These are phyloP conservation scores for Eulemur mongoz DNA, from an alignment of 2,797 vertebrate genomes.

Conservation along the genomic window DNA sequence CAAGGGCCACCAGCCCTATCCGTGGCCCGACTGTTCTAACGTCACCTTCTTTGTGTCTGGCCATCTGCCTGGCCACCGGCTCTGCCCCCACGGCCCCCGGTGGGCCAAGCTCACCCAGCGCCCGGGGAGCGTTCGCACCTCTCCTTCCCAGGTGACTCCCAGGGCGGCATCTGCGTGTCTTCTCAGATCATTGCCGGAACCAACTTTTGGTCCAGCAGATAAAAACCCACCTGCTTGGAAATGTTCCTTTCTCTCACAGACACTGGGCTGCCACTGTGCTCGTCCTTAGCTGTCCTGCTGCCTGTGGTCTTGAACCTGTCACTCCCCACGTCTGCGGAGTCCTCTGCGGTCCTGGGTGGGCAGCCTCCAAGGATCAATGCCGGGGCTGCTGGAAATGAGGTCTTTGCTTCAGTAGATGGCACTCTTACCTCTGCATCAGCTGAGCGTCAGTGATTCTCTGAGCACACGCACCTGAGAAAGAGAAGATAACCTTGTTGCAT, in stretches of 20 bases:
- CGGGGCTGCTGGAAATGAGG: slow-evolving; percentile 14
- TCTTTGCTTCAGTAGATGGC: slow-evolving; percentile 56
- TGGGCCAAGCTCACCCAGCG: neutral
- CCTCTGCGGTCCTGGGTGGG: neutral
- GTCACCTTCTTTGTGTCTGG: neutral
- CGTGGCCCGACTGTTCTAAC: rapidly evolving
- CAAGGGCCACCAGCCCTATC: rapidly evolving
- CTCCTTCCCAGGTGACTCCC: neutral
- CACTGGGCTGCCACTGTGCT: rapidly evolving
- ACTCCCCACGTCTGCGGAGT: neutral
- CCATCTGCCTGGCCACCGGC: neutral
- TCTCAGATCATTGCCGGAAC: neutral
- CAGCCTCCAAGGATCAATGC: neutral
- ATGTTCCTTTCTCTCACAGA: no score
- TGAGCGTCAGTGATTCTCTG: neutral
- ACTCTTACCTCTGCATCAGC: slow-evolving; percentile 60
- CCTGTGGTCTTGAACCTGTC: neutral
- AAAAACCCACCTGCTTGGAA: neutral
- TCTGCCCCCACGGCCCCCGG: rapidly evolving
- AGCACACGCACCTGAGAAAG: neutral
- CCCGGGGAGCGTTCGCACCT: rapidly evolving
- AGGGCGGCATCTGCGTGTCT: rapidly evolving
- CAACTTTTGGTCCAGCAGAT: neutral
- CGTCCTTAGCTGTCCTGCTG: rapidly evolving
- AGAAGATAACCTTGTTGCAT: neutral